Conservation (phyloP, 2,888 invertebrate species). For the Tetheella fluctuosa region DNA sequence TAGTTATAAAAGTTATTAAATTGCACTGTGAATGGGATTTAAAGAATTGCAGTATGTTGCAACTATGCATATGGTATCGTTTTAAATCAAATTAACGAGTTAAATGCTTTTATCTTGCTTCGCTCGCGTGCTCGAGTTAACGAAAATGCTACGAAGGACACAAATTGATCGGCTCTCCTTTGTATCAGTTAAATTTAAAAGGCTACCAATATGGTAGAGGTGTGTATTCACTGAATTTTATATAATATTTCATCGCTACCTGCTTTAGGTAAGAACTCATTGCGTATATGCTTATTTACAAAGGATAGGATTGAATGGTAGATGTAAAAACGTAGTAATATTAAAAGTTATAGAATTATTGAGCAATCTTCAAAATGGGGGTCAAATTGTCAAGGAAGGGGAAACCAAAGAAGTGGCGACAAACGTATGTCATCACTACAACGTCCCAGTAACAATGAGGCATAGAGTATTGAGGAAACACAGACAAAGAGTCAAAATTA, state of each 20-base stretch:
- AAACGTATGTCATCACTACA: background rate
- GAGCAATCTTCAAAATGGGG: background rate
- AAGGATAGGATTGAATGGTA: no score
- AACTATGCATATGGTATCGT: slow-evolving; percentile 29
- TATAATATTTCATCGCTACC: background rate
- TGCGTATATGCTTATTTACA: no score
- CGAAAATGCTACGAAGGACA: slow-evolving; percentile 43
- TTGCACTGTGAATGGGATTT: background rate
- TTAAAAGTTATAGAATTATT: background rate
- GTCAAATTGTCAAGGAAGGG: background rate
- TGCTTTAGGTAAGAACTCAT: no score
- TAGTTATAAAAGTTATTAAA: background rate
- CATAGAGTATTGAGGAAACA: slow-evolving; percentile 5
- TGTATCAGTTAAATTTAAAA: slow-evolving; percentile 16
- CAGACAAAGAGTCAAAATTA: slow-evolving; percentile 1
- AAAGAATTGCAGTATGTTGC: slow-evolving; percentile 12
- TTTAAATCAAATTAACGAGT: slow-evolving; percentile 43
- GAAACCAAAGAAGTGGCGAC: background rate
- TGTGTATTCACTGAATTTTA: background rate
- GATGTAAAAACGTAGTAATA: no score
- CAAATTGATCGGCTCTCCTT: slow-evolving; percentile 28
- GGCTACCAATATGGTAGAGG: background rate
- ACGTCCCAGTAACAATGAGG: background rate
- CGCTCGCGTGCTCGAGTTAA: slow-evolving; percentile 40
- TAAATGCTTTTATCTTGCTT: slow-evolving; percentile 46